Percentiles rank a stretch among this genome's conserved stretches.
These are phyloP conservation scores for Centruroides vittatus DNA, from an alignment of 1,140 invertebrate genomes.

Conservation along the genomic window DNA sequence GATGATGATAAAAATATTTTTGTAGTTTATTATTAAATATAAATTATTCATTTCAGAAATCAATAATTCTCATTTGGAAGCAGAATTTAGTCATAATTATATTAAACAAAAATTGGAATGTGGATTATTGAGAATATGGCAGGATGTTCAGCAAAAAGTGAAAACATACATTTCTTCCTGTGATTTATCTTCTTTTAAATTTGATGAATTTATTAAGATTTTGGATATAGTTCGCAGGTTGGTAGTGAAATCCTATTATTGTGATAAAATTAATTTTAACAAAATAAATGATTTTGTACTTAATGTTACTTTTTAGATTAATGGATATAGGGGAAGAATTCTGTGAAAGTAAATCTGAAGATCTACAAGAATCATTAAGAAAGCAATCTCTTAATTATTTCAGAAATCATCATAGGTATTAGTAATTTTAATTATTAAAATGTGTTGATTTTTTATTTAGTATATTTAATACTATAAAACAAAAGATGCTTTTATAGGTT, in stretches of 20 bases:
- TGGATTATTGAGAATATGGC: constrained; percentile 74
- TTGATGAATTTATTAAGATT: constrained; percentile 88
- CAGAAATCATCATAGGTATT: constrained; percentile 58
- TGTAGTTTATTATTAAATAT: too few relatives aligned
- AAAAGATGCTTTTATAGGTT: background rate
- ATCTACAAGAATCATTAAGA: constrained; percentile 70
- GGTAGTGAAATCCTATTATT: background rate
- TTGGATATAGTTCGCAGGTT: constrained; percentile 67
- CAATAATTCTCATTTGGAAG: background rate
- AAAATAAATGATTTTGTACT: background rate
- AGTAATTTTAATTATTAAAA: background rate
- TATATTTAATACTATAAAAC: too few relatives aligned
- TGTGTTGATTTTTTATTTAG: too few relatives aligned
- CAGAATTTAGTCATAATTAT: constrained; percentile 7
- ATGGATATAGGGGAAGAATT: constrained; percentile 83
- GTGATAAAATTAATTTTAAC: background rate
- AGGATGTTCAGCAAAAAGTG: constrained; percentile 85
- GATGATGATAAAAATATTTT: too few relatives aligned
- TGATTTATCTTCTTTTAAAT: constrained; percentile 68
- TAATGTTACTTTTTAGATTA: constrained; percentile 37
- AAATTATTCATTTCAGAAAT: too few relatives aligned
- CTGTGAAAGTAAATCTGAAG: constrained; percentile 69
- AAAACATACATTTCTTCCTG: constrained; percentile 51
- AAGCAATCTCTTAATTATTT: constrained; percentile 79
- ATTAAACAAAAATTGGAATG: constrained; percentile 77